Base-by-base conservation (phyloP, 2,888 invertebrate species). In the Fragum sueziense region DNA sequence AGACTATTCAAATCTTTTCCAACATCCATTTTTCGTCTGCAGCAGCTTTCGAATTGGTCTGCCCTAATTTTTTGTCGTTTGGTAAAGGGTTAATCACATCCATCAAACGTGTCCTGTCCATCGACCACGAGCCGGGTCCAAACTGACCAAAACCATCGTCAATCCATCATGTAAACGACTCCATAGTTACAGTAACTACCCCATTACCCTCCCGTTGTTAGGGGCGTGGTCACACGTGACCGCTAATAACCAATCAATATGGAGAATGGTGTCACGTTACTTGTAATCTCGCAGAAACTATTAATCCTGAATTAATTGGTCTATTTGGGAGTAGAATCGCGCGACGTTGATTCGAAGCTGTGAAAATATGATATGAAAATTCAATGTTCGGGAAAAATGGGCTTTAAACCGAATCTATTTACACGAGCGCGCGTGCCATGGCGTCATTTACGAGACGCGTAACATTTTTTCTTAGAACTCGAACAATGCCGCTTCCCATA, bases 231-330 rank as follows among this genome's bases (percentile, higher is more conserved):
- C 69, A 61, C 76, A 80, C 73, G 80, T 77, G 80, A 78, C 79
- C 73, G 54, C 67, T 79, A 79, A 80, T 80, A 76, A 76, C 83
- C 76, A 78, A 80, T 83, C 83, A 83, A 83, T 79, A 83, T 83
- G 80, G 77, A 59, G 77, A 67, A 65, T 59, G 57, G 83, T 83
- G 83, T 78, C 80, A 68, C 37, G 69, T 77, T 71, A 74, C 80
- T 72, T 57, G 59, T 83, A 74, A 75, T 78, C 78, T 71, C 70
- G 59, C 62, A 73, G 59, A 82, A 73, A 70, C 75, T 75, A 82
- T 82, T 82, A 78, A 82, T 82, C 76, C 76, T 67, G 74, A 67
- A 68, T 78, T 75, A 82, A 78, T 82, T 82, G 81, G 81, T 52
- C 78, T 65, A 65, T 65, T 41, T 65, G 65, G 65, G 65, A 65